Evolutionary conservation across 2,888 invertebrate genomes (phyloP).

Genomic region (Trachelus tabidus): DNA sequence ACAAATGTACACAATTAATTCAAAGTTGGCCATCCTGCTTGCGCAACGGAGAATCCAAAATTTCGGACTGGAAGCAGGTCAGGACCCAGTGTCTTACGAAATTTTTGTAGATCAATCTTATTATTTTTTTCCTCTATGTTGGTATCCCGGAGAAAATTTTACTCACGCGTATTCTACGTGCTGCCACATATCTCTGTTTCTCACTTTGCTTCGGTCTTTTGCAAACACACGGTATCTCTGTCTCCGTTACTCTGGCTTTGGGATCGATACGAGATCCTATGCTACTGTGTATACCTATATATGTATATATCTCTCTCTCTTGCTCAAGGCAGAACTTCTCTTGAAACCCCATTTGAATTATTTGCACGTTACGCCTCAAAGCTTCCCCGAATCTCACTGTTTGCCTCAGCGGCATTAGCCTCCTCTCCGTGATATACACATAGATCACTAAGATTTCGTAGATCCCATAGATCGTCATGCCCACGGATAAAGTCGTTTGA

Average conservation of each 20-base stretch:
- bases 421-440: neutral
- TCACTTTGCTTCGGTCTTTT: conserved; percentile 8
- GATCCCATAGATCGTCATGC: neutral
- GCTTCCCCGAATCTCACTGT: conserved; percentile 35
- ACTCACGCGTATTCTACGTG: neutral
- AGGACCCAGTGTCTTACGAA: conserved; percentile 15
- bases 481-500: neutral
- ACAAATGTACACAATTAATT: conserved; percentile 43
- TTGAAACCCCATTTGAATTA: conserved; percentile 45
- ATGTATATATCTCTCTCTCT: neutral
- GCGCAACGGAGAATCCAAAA: conserved; percentile 8
- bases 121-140: neutral
- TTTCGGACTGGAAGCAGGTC: conserved; percentile 1
- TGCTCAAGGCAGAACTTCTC: conserved; percentile 33
- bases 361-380: conserved; percentile 50
- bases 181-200: conserved; percentile 1
- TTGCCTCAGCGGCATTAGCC: conserved; percentile 42
- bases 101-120: neutral
- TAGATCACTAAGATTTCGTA: neutral
- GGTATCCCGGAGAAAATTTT: neutral
- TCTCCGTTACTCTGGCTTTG: neutral
- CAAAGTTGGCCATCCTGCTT: conserved; percentile 26
- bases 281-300: neutral
- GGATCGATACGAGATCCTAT: neutral
- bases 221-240: conserved; percentile 3